A percentile compares a stretch with the other conserved stretches of the same genome.
These are phyloP conservation scores for Plectropomus leopardus DNA, from an alignment of 2,113 vertebrate genomes.

Conservation along the genomic window DNA sequence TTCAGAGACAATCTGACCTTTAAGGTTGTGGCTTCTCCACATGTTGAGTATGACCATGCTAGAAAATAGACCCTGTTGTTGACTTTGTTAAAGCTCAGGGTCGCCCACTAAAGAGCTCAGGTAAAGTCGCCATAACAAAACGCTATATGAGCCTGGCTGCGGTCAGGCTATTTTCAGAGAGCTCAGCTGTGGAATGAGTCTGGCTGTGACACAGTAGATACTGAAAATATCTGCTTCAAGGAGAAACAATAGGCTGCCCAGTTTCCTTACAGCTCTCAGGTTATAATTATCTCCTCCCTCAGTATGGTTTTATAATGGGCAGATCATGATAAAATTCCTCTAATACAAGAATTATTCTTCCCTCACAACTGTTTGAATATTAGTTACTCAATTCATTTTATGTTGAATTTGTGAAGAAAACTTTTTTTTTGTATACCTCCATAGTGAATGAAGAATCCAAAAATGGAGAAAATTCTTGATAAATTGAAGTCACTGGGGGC, in stretches of 20 bases:
- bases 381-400: too few species aligned
- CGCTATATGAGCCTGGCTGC: constrained; percentile 16
- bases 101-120: constrained; percentile 32
- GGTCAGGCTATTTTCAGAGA: constrained; percentile 65
- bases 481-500: too few species aligned
- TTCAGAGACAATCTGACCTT: constrained; percentile 67
- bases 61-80: constrained; percentile 40
- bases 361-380: too few species aligned
- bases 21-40: constrained; percentile 17
- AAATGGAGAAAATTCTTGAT: too few species aligned
- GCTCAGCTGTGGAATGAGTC: constrained; percentile 52
- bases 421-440: too few species aligned
- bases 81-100: constrained; percentile 33
- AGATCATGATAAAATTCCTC: too few species aligned
- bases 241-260: constrained; percentile 40
- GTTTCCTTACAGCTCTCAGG: constrained; percentile 12
- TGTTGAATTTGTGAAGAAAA: too few species aligned
- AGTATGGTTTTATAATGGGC: too few species aligned
- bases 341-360: too few species aligned
- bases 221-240: constrained; percentile 43
- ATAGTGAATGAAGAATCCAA: too few species aligned
- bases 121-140: constrained; percentile 47
- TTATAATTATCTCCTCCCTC: not conserved
- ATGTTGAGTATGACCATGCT: constrained; percentile 30
- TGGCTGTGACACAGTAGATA: constrained; percentile 36